phyloP scores from a whole-genome alignment of 2,888 invertebrate genomes.

The Xylota segnis region DNA sequence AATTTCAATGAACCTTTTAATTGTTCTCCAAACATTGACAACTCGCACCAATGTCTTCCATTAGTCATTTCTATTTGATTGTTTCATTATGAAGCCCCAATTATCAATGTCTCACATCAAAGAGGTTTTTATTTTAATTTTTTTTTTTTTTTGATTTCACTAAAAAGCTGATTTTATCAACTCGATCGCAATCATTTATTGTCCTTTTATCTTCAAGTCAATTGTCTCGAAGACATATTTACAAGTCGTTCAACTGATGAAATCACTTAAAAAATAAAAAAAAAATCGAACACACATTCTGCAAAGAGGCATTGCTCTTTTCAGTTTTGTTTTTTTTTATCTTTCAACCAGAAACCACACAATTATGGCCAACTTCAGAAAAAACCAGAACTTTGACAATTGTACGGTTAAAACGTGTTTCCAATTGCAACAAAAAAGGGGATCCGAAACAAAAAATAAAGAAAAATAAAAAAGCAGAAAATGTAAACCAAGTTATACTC shows the following conservation, averaged over 20 bases:
- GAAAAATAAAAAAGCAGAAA: constrained; percentile 41
- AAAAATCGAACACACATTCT: constrained; percentile 23
- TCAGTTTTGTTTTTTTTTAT: constrained; percentile 1
- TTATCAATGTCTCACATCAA: constrained; percentile 29
- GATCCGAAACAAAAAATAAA: constrained; percentile 4
- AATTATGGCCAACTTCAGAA: constrained; percentile 50
- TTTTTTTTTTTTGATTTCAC: constrained; percentile 14
- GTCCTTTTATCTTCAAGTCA: constrained; percentile 37
- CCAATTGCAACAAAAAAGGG: constrained; percentile 49
- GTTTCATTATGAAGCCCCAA: constrained; percentile 19
- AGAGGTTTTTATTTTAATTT: background rate
- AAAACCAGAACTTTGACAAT: constrained; percentile 66
- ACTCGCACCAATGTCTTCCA: constrained; percentile 34
- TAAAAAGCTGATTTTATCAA: constrained; percentile 39
- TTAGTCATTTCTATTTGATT: constrained; percentile 39
- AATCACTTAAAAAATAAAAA: constrained; percentile 39
- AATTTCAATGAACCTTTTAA: background rate
- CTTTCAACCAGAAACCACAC: constrained; percentile 51
- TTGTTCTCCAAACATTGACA: constrained; percentile 25
- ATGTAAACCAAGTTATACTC: constrained; percentile 74
- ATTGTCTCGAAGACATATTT: constrained; percentile 31
- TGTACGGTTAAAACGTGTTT: constrained; percentile 74
- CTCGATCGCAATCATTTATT: constrained; percentile 58
- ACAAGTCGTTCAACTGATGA: constrained; percentile 67
- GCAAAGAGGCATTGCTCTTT: constrained; percentile 57